Evolutionary conservation across 2,888 invertebrate species (phyloP), one percentile per base, ranked within the genome.

Genomic region (Lochmaea crataegi): DNA sequence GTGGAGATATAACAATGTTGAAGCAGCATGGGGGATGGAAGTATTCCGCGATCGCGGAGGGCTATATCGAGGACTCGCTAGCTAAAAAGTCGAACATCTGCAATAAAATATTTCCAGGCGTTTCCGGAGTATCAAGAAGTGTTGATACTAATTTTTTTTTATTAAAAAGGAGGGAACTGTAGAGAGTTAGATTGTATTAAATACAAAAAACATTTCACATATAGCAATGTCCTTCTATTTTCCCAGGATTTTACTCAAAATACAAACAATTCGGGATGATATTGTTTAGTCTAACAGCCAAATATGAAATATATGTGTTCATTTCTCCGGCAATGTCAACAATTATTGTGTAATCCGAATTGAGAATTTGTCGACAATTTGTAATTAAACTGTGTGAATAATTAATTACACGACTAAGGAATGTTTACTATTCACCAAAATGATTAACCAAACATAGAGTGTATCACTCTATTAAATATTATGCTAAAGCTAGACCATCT

Each of bases 391-490:
- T 14, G 48, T 14, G n/a, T n/a, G 48, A 48, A 14, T 48, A 48
- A 48, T 48, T 48, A 48, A 48, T n/a, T 48, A 48, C 48, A 4
- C 14, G 2, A n/a, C 48, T 3, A 48, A 48, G 48, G 48, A 48
- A 48, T 48, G 48, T 48, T 14, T n/a, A 48, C n/a, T 14, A n/a
- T 48, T 48, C 14, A 48, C 14, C 11, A 2, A 45, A 45, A 48
- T 48, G 14, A 4, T 48, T 48, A 48, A 48, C 48, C 5, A n/a
- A 48, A 48, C 48, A 48, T 14, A 6, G n/a, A 14, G 48, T 11
- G n/a, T 48, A 48, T 48, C 48, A 48, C 48, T 48, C 48, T 14
- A 48, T 48, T 48, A 48, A 48, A 48, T 48, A n/a, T 48, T 48
- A 14, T 48, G 32, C 32, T 32, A 32, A 32, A 32, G 48, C 48